Conservation (phyloP, 2,888 invertebrate species). For the Orthonevra nobilis region DNA sequence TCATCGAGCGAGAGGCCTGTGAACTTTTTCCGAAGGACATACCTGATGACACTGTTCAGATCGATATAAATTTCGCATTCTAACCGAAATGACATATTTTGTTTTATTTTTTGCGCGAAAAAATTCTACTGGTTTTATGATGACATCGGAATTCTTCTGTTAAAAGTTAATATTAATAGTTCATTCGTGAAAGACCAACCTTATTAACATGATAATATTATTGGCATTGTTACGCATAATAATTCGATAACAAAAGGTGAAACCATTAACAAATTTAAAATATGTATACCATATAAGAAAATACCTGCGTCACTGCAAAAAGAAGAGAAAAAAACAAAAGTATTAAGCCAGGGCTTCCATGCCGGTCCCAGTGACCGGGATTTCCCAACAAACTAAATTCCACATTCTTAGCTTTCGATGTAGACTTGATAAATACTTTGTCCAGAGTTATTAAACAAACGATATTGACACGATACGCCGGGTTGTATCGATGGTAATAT, state of each 20-base stretch:
- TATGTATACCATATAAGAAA: not conserved
- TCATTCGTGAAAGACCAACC: not conserved
- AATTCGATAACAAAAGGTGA: slow-evolving; percentile 20
- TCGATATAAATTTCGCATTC: too few species aligned
- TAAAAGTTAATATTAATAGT: slow-evolving; percentile 1
- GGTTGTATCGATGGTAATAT: not conserved
- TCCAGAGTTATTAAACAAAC: not conserved
- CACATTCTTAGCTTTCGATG: slow-evolving; percentile 31
- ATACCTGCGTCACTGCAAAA: slow-evolving; percentile 12
- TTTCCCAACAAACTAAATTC: slow-evolving; percentile 46
- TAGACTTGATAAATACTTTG: slow-evolving; percentile 25
- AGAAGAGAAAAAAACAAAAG: slow-evolving; percentile 9
- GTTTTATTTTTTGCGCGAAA: slow-evolving; percentile 4
- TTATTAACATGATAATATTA: slow-evolving; percentile 2
- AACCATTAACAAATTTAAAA: slow-evolving; percentile 1
- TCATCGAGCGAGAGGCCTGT: too few species aligned
- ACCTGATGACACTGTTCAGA: too few species aligned
- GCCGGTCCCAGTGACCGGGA: slow-evolving; percentile 31
- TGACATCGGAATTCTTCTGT: not conserved
- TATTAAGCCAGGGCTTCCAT: not conserved
- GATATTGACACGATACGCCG: slow-evolving; percentile 1
- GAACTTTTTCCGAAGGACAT: too few species aligned
- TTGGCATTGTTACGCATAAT: slow-evolving; percentile 28
- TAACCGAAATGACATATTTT: too few species aligned
- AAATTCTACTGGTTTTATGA: not conserved